Percentiles rank a stretch among this genome's conserved stretches.
phyloP scores from a whole-genome alignment of 2,113 vertebrate genomes.

The Hyperopisus bebe region DNA sequence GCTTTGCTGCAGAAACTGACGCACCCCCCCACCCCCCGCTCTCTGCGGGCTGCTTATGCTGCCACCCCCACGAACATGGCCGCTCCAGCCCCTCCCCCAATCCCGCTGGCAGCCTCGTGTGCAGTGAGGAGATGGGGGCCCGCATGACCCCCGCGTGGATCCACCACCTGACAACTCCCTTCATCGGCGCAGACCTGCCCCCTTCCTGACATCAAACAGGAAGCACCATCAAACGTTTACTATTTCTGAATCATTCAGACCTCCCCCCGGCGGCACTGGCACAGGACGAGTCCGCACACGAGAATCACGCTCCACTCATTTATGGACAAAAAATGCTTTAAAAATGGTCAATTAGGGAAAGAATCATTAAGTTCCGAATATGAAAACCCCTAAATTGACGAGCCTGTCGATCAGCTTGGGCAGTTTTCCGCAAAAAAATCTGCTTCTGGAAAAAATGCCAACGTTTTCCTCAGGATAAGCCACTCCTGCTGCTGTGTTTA shows the following conservation, averaged over 20 bases:
- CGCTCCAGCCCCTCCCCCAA: background rate
- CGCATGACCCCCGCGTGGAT: background rate
- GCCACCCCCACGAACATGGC: background rate
- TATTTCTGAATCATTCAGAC: slow-evolving; percentile 7
- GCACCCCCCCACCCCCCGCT: background rate
- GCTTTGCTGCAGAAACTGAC: background rate
- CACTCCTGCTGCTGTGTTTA: background rate
- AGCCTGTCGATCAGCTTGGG: background rate
- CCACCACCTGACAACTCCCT: background rate
- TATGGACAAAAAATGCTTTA: background rate
- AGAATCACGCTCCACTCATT: background rate
- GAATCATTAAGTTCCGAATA: background rate
- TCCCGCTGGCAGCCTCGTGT: background rate
- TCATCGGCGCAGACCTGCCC: background rate
- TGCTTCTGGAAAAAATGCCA: background rate
- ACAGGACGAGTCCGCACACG: background rate
- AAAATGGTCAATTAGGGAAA: background rate
- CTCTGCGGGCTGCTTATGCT: background rate
- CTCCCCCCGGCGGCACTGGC: background rate
- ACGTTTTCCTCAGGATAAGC: background rate
- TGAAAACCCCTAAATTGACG: background rate
- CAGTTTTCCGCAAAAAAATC: background rate
- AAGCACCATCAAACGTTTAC: slow-evolving; percentile 9
- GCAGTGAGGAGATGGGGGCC: background rate
- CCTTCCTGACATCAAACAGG: slow-evolving; percentile 11